A percentile compares a stretch with the other conserved stretches of the same genome.
Evolutionary conservation across 2,113 vertebrate species (phyloP).

Genomic region (Thinocorus orbignyianus): DNA sequence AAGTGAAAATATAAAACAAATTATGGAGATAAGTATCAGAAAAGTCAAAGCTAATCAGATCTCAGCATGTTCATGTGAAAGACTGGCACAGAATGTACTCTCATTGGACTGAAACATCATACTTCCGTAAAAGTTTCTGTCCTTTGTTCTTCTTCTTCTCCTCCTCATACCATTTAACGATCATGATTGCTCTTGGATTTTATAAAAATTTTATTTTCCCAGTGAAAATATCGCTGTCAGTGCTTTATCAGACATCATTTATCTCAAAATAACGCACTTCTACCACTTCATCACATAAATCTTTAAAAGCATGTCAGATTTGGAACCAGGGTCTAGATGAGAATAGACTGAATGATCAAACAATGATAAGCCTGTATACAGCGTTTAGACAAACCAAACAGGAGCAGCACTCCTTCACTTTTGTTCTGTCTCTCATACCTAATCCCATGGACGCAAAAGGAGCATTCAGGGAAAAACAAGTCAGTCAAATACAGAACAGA

Average conservation of each 20-base stretch:
- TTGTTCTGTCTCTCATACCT: neutral
- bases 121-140: neutral
- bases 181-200: neutral
- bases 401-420: neutral
- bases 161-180: neutral
- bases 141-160: neutral
- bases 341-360: neutral
- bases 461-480: neutral
- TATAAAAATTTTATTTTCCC: neutral
- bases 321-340: neutral
- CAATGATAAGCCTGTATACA: no score
- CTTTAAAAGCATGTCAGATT: neutral
- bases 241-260: neutral
- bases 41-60: neutral
- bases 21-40: slow-evolving; percentile 9
- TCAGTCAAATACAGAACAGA: neutral
- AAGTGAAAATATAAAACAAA: neutral
- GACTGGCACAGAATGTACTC: neutral
- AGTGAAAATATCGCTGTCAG: neutral
- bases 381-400: neutral
- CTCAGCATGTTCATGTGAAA: neutral
- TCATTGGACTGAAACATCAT: neutral
- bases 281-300: neutral
- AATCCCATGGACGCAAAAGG: neutral
- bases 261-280: neutral